Evolutionary conservation across 2,888 invertebrate genomes (phyloP), one percentile per base, ranked within the genome.

Genomic region (Thysanoteuthis rhombus): DNA sequence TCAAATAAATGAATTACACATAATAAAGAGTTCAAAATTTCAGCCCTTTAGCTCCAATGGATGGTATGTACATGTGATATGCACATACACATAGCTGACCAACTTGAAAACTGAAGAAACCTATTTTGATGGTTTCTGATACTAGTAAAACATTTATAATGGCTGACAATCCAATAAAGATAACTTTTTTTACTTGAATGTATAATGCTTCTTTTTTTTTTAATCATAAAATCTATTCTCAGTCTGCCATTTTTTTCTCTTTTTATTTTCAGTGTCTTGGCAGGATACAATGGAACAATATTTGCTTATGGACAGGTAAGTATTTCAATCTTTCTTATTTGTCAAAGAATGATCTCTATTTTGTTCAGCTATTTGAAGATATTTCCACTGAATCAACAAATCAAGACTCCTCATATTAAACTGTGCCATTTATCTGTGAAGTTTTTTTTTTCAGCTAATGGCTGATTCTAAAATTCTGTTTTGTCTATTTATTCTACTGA

Each of bases 271-370:
- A 97, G 97, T 96, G 97, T 97, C 28, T 94, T 97, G 52, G 94
- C 96, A 94, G 97, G 97, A 38, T 97, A 97, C 95, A 97, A 97
- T 97, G 97, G 97, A 45, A 97, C 97, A 22, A 97, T 97, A 93
- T 97, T 97, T 96, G 97, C 97, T 22, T 97, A 97, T 96, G 97
- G 97, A 42, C 97, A 97, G 96, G 97, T 97, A 95, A 28, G 58
- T 12, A 75, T 89, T 90, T 93, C 47, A 52, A 25, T 47, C 22
- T 25, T 45, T 89, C 12, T 89, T 25, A 19, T 36, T 36, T 36
- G 19, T 19, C 36, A 89, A 89, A 8, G 32, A 89, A 89, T n/a
- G 89, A n/a, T 6, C 5, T 89, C 6, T 89, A 12, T 36, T n/a
- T 19, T 89, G 6, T 36, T 89, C 19, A 12, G 22, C 36, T n/a